Percentiles rank a stretch among this genome's conserved stretches.
Conservation (phyloP, 64 coral and sea anemone genomes). For the Stichodactyla mertensii region DNA sequence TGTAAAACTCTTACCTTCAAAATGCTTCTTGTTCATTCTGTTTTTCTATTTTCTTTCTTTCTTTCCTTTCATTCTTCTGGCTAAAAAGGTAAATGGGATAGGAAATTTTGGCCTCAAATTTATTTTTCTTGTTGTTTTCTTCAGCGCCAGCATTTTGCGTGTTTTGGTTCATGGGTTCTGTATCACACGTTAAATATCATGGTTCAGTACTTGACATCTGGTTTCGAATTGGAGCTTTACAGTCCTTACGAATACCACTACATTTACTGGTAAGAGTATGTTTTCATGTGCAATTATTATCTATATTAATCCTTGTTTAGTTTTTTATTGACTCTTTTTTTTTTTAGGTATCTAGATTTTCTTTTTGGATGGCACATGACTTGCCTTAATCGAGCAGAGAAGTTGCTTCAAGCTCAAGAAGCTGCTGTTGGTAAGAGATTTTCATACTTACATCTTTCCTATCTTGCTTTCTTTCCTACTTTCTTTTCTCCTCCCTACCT, state of each 20-base stretch:
- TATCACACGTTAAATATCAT: conserved; percentile 94
- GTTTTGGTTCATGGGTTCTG: conserved; percentile 98
- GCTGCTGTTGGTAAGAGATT: conserved; percentile 49
- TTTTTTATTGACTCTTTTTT: not conserved
- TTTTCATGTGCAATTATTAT: too few species aligned
- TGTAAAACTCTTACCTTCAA: not conserved
- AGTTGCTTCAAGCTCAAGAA: conserved; percentile 91
- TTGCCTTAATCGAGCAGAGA: conserved; percentile 84
- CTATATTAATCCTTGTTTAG: not conserved
- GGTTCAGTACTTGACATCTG: conserved; percentile 91
- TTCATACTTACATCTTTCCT: not conserved
- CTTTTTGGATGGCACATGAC: conserved; percentile 98
- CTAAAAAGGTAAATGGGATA: too few species aligned
- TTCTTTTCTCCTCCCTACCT: not conserved
- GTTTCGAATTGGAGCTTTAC: conserved; percentile 91
- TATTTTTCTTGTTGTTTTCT: not conserved
- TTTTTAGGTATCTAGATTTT: conserved; percentile 89
- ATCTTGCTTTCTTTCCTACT: not conserved
- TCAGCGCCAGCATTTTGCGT: conserved; percentile 94
- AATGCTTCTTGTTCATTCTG: too few species aligned
- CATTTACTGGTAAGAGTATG: conserved; percentile 74
- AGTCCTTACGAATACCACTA: conserved; percentile 96
- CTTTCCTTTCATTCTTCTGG: too few species aligned
- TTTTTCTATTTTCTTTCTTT: too few species aligned
- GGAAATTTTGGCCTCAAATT: too few species aligned